Evolutionary conservation across 2,797 vertebrate species (phyloP), one percentile per base, ranked within the genome.

Genomic region (Nyctibius grandis): DNA sequence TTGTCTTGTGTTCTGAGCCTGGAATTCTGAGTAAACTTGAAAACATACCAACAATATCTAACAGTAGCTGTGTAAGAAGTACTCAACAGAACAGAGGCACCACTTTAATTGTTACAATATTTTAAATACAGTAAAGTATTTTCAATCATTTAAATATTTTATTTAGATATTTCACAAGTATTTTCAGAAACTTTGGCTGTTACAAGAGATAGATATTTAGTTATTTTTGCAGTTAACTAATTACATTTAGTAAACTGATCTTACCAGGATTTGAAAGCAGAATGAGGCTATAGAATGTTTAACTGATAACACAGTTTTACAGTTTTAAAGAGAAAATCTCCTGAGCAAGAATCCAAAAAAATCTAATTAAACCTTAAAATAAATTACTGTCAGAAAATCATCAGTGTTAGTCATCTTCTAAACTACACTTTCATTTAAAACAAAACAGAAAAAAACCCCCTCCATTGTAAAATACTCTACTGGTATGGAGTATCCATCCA

Each of bases 381-480:
- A n/a, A 59, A 42, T 40, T 78, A 51, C 15, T 38, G 20, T 29
- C 40, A 65, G 36, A 20, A 82, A 69, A 38, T 42, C 12, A 45
- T 45, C 6, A 23, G 9, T n/a, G 5, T 18, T 47, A 31, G 40
- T 57, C 17, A 45, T 57, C 33, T 75, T 78, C 16, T 65, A 40
- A 79, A 73, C 6, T 26, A 3, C 8, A 29, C 3, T 44, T 68
- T 15, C 7, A 78, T 45, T 31, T 18, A 40, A 67, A 47, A 69
- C 28, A 45, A 14, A 5, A 3, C 1, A 12, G 31, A 3, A 28
- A 48, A 11, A 23, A 9, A 14, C 33, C 9, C 4, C 7, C 9
- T 63, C 65, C 3, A n/a, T 7, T 68, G 8, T 34, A 45, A 79
- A 68, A 29, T 67, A 23, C 5, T 42, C 9, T 60, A 18, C 4